Percentiles rank a stretch among this genome's conserved stretches.
These are phyloP conservation scores for Cotesia typhae DNA, from an alignment of 1,140 invertebrate species.

Conservation along the genomic window DNA sequence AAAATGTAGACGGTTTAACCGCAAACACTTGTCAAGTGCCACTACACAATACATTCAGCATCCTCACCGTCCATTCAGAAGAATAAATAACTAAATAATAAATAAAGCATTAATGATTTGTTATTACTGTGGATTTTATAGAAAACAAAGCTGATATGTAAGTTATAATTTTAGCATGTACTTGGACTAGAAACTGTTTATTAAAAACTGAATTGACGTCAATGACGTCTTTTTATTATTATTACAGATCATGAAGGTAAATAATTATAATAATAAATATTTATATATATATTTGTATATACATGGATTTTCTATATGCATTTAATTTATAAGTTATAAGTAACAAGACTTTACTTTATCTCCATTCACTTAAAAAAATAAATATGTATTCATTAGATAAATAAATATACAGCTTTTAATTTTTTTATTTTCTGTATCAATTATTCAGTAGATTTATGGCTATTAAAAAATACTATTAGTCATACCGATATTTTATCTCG, in stretches of 20 bases:
- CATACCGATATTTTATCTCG: neutral
- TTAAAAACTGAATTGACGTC: too few relatives aligned
- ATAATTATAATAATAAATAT: neutral
- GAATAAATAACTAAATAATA: neutral
- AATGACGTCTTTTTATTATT: too few relatives aligned
- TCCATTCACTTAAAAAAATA: conserved; percentile 32
- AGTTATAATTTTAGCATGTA: neutral
- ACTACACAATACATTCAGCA: neutral
- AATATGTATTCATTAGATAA: conserved; percentile 30
- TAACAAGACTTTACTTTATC: conserved; percentile 9
- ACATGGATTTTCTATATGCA: neutral
- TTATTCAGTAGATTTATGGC: neutral
- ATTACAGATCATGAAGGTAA: conserved; percentile 2
- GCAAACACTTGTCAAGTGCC: conserved; percentile 27
- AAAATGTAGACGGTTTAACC: too few relatives aligned
- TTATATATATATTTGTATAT: neutral
- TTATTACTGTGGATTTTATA: neutral
- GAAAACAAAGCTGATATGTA: conserved; percentile 30
- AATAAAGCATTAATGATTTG: neutral
- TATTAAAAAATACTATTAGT: conserved; percentile 12
- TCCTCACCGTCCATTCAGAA: neutral
- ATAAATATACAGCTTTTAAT: conserved; percentile 26
- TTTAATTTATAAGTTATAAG: neutral
- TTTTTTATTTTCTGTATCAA: neutral
- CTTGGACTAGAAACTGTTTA: too few relatives aligned